Evolutionary conservation across 2,888 invertebrate species (phyloP).

Genomic region (Stegana nigrithorax): DNA sequence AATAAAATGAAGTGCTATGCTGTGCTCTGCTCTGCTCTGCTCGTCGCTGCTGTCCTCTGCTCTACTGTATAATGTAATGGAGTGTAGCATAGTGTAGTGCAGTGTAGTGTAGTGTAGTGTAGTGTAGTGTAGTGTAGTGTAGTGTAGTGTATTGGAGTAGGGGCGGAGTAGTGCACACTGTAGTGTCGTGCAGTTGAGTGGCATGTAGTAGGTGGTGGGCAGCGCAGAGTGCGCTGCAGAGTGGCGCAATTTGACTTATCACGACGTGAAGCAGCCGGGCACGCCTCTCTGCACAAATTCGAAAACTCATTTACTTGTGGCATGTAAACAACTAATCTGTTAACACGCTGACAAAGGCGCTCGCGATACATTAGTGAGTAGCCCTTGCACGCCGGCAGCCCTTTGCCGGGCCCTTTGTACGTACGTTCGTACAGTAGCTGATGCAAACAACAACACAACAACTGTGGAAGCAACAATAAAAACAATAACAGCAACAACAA

Average conservation of each 20-base stretch:
- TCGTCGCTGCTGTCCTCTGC: no score
- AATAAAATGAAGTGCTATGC: conserved; percentile 6
- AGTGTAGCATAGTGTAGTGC: no score
- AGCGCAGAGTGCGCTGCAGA: no score
- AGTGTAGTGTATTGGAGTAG: no score
- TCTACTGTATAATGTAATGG: no score
- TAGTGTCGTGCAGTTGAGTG: background rate
- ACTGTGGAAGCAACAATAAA: no score
- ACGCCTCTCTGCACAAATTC: conserved; percentile 48
- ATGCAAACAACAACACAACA: background rate
- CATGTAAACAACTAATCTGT: conserved; percentile 69
- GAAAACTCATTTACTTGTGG: conserved; percentile 67
- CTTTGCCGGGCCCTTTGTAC: background rate
- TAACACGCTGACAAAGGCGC: conserved; percentile 61
- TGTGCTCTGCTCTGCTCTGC: no score
- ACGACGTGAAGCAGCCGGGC: conserved; percentile 1
- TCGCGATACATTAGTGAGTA: conserved; percentile 40
- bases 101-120: no score
- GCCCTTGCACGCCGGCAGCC: background rate
- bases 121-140: no score
- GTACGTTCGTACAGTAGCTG: conserved; percentile 5
- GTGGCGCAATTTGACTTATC: no score
- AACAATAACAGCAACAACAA: background rate
- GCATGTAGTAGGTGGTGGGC: background rate
- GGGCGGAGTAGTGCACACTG: no score